phyloP scores from a whole-genome alignment of 2,888 invertebrate genomes.

The Baccha elongata region DNA sequence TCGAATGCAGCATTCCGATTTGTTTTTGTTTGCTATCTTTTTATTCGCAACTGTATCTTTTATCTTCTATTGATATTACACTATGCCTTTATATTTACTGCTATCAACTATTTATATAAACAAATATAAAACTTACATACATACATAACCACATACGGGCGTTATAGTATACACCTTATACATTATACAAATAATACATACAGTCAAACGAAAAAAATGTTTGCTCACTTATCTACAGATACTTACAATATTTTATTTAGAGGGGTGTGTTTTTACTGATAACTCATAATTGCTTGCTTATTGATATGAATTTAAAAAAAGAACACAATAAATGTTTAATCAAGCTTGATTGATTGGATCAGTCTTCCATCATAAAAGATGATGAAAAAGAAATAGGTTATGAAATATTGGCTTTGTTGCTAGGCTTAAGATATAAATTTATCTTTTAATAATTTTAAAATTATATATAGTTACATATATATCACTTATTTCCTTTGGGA shows the following conservation, averaged over 20 bases:
- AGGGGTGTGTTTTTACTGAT: conserved; percentile 42
- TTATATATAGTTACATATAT: too few species aligned
- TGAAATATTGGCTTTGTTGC: background rate
- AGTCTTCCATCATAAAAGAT: background rate
- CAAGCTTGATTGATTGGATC: conserved; percentile 23
- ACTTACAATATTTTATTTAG: background rate
- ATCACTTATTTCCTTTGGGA: too few species aligned
- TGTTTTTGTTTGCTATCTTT: too few species aligned
- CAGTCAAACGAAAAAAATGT: background rate
- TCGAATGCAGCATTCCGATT: too few species aligned
- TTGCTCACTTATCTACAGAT: background rate
- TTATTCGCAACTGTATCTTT: too few species aligned
- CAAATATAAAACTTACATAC: background rate
- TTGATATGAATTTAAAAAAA: conserved; percentile 15
- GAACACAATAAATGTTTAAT: conserved; percentile 13
- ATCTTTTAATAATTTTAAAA: too few species aligned
- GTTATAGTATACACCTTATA: background rate
- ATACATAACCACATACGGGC: background rate
- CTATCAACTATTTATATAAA: too few species aligned
- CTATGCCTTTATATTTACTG: too few species aligned
- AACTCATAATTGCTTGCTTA: conserved; percentile 22
- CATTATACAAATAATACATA: too few species aligned
- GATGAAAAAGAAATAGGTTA: background rate
- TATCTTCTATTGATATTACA: too few species aligned
- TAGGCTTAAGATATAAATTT: too few species aligned